phyloP scores from a whole-genome alignment of 2,113 vertebrate genomes.

The Melanotaenia duboulayi region DNA sequence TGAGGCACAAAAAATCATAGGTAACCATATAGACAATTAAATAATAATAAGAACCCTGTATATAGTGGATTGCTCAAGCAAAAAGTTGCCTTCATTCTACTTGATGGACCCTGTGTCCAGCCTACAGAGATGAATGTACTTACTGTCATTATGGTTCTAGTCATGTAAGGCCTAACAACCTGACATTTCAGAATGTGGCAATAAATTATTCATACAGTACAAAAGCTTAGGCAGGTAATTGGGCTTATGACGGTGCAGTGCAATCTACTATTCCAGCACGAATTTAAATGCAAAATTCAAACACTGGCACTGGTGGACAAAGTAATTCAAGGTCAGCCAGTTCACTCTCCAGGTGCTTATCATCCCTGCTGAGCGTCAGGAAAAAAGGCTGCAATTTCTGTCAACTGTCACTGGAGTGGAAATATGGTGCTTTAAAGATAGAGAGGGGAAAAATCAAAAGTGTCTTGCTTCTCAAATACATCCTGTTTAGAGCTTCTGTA shows the following conservation, averaged over 20 bases:
- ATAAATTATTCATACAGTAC: conserved; percentile 66
- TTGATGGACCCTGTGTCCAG: neutral
- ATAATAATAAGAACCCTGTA: conserved; percentile 20
- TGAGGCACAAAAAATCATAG: neutral
- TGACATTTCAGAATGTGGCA: conserved; percentile 28
- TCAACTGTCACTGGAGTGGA: conserved; percentile 46
- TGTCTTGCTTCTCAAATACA: conserved; percentile 2
- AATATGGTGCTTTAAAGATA: conserved; percentile 40
- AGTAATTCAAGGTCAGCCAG: conserved; percentile 52
- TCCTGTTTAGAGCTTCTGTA: conserved; percentile 7
- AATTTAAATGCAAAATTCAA: conserved; percentile 61
- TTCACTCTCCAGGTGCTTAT: conserved; percentile 35
- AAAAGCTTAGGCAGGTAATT: conserved; percentile 57
- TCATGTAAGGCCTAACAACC: conserved; percentile 30
- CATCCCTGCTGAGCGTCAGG: conserved; percentile 45
- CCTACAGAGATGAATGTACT: conserved; percentile 22
- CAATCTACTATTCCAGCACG: conserved; percentile 24
- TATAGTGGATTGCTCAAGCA: conserved; percentile 19
- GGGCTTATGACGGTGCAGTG: conserved; percentile 25
- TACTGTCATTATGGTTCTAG: conserved; percentile 22
- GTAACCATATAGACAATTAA: conserved; percentile 6
- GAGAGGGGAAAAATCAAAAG: neutral
- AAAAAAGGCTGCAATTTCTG: conserved; percentile 25
- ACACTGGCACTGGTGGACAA: conserved; percentile 32
- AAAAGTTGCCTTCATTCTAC: neutral